Evolutionary conservation across 2,888 invertebrate genomes (phyloP), one percentile per base, ranked within the genome.

Genomic region (Hermodice carunculata): DNA sequence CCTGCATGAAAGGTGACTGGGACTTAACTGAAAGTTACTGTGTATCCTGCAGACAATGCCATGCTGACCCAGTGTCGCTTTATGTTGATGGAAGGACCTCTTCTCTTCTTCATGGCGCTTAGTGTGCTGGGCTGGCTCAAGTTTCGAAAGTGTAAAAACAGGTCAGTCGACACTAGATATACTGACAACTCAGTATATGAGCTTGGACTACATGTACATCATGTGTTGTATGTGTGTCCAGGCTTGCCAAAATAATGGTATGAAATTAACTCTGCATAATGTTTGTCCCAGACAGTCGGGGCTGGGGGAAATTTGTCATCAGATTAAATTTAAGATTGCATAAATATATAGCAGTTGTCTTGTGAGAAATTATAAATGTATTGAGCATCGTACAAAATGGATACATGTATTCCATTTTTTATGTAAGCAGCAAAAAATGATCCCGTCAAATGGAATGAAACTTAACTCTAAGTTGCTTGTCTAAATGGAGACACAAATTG

Each of bases 61-160:
- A 87, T 97, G 67, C 87, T 97, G 73, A 95, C 95, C 0, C 97
- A 98, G 87, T 96, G 96, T 43, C 90, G 96, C 75, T 96, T 96
- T 83, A 92, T 97, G 85, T 88, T 98, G 56, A 92, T 97, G 91
- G 97, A 98, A 87, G 93, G 94, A 64, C 95, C 96, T 88, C 89
- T 97, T 70, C 89, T 97, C 79, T 90, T 94, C 74, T 95, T 95
- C 86, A 91, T 93, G 43, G 87, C 94, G n/a, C 89, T 92, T 83
- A 83, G 87, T 24, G 61, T 88, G 19, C 78, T 86, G 34, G 82
- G 85, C 56, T 84, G 84, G 52, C 77, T 88, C 56, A 87, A 86
- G 73, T 87, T 87, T 65, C 76, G 85, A 52, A 80, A 81, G 59
- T 71, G 74, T 1, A 44, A 63, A 32, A 74, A 77, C 63, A 78